These are phyloP conservation scores for Parnassius apollo DNA, from an alignment of 2,888 invertebrate genomes.

Conservation along the genomic window DNA sequence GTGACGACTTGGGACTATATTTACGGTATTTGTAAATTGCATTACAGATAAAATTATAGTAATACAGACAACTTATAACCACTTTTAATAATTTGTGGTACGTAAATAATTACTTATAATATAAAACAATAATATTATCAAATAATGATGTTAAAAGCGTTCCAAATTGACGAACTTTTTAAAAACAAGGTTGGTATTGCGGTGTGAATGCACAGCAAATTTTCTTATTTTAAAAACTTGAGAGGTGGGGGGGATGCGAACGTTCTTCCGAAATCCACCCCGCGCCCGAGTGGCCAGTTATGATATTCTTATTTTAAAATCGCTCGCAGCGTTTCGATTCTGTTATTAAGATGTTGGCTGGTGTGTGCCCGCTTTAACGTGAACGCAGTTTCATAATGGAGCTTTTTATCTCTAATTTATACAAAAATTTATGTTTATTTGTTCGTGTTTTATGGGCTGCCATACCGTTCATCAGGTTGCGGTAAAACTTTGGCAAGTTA, in stretches of 20 bases:
- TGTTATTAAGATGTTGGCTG: constrained; percentile 73
- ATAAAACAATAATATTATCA: too few relatives aligned
- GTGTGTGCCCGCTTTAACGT: constrained; percentile 61
- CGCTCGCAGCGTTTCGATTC: constrained; percentile 77
- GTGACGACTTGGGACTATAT: too few relatives aligned
- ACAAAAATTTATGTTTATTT: not conserved
- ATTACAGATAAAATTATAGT: too few relatives aligned
- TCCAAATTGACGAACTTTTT: not conserved
- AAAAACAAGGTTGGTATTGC: constrained; percentile 43
- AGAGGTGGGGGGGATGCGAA: constrained; percentile 69
- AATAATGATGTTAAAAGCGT: not conserved
- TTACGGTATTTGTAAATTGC: too few relatives aligned
- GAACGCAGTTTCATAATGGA: constrained; percentile 2
- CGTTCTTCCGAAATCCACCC: constrained; percentile 75
- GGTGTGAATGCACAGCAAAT: constrained; percentile 63
- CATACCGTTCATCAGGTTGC: too few relatives aligned
- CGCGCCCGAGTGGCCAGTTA: constrained; percentile 70
- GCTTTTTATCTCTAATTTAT: constrained; percentile 1
- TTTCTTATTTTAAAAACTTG: constrained; percentile 76
- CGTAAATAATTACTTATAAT: too few relatives aligned
- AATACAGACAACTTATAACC: too few relatives aligned
- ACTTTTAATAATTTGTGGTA: too few relatives aligned
- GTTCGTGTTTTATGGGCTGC: too few relatives aligned
- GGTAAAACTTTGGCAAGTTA: too few relatives aligned
- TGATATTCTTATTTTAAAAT: constrained; percentile 78